A percentile compares a stretch with the other conserved stretches of the same genome.
Conservation (phyloP, 1,140 invertebrate species). For the Drosophila prosaltans region DNA sequence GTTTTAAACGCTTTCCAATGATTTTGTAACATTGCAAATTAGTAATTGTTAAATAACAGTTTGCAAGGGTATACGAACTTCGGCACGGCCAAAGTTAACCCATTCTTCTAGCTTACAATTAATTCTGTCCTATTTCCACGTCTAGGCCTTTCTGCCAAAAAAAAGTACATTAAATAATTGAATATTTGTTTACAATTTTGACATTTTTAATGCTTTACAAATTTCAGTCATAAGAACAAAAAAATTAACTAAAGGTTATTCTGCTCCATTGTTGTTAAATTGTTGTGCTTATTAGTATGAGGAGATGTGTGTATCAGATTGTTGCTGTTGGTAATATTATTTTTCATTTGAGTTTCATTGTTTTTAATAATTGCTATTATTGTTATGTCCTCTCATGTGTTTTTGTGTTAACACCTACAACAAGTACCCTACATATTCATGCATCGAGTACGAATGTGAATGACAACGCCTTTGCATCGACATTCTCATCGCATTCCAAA, state of each 20-base stretch:
- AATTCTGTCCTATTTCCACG: too few relatives aligned
- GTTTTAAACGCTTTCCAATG: too few relatives aligned
- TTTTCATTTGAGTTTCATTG: constrained; percentile 76
- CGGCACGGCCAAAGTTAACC: too few relatives aligned
- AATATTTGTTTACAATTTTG: too few relatives aligned
- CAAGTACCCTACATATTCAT: too few relatives aligned
- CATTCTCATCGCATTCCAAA: constrained; percentile 47
- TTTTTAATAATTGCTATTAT: constrained; percentile 79
- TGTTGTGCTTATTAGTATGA: constrained; percentile 4
- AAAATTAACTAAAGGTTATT: not conserved
- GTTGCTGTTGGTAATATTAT: constrained; percentile 64
- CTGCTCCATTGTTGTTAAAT: constrained; percentile 37
- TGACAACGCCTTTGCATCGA: constrained; percentile 41
- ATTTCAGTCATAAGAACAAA: not conserved
- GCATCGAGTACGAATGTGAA: constrained; percentile 18
- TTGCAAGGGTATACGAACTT: too few relatives aligned
- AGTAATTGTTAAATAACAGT: too few relatives aligned
- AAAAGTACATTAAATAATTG: too few relatives aligned
- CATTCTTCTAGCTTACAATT: too few relatives aligned
- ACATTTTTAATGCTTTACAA: too few relatives aligned
- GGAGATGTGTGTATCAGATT: not conserved
- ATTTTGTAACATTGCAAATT: too few relatives aligned
- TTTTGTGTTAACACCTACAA: constrained; percentile 46
- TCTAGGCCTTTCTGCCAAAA: too few relatives aligned
- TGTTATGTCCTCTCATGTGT: constrained; percentile 40